Evolutionary conservation across 2,113 vertebrate genomes (phyloP).

Genomic region (Megaleporinus macrocephalus): DNA sequence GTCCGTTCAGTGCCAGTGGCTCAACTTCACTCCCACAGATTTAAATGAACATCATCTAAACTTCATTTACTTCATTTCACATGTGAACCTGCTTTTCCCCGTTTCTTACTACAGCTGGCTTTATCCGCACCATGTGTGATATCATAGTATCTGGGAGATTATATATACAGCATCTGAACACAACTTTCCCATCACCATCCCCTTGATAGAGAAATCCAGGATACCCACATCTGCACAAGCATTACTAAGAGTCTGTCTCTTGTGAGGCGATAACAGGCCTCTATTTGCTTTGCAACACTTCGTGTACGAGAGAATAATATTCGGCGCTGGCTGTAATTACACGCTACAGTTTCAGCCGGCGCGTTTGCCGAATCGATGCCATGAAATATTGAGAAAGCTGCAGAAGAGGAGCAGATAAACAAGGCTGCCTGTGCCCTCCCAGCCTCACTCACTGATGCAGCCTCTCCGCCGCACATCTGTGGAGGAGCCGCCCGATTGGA

Average conservation of each 20-base stretch:
- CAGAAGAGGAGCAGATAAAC: conserved; percentile 45
- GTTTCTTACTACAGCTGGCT: too few species aligned
- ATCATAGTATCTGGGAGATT: not conserved
- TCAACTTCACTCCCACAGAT: too few species aligned
- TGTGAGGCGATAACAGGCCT: conserved; percentile 4
- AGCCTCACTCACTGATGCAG: conserved; percentile 37
- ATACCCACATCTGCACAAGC: not conserved
- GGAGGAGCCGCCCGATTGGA: conserved; percentile 55
- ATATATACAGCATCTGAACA: too few species aligned
- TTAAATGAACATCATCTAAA: too few species aligned
- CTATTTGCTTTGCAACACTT: conserved; percentile 4
- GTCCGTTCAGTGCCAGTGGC: too few species aligned
- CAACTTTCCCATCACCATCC: not conserved
- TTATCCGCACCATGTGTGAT: not conserved
- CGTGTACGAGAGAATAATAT: not conserved
- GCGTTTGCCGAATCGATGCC: conserved; percentile 25
- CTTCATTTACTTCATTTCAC: too few species aligned
- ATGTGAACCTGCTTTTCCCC: too few species aligned
- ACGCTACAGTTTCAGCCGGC: conserved; percentile 12
- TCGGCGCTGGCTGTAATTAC: conserved; percentile 29
- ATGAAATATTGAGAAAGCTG: conserved; percentile 45
- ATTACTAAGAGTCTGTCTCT: not conserved
- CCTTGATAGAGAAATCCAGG: not conserved
- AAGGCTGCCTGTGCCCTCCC: conserved; percentile 35
- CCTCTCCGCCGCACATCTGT: conserved; percentile 59